A percentile compares a stretch with the other conserved stretches of the same genome.
Evolutionary conservation across 2,113 vertebrate species (phyloP).

Genomic region (Datnioides undecimradiatus): DNA sequence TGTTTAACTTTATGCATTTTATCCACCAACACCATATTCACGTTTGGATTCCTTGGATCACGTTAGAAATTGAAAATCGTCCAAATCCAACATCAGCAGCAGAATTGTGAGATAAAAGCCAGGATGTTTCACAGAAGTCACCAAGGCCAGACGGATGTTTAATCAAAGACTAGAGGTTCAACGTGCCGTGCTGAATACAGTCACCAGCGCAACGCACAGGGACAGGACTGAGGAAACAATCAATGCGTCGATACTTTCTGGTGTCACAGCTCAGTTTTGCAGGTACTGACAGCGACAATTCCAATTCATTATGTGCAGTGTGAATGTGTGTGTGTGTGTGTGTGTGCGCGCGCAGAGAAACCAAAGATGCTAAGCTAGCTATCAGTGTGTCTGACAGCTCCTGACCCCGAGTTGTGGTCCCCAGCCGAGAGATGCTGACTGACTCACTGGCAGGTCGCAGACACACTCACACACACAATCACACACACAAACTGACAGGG

Average conservation of each 20-base stretch:
- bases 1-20: neutral
- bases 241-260: neutral
- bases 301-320: neutral
- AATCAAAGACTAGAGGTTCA: neutral
- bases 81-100: neutral
- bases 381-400: conserved; percentile 64
- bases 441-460: conserved; percentile 4
- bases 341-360: neutral
- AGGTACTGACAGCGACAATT: neutral
- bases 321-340: neutral
- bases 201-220: neutral
- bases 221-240: neutral
- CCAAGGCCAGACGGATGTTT: neutral
- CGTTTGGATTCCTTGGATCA: neutral
- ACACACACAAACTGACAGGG: too few relatives aligned
- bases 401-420: conserved; percentile 51
- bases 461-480: too few relatives aligned
- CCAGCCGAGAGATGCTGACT: conserved; percentile 52
- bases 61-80: neutral
- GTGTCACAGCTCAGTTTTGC: neutral
- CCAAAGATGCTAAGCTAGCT: conserved; percentile 48
- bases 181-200: neutral
- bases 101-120: neutral
- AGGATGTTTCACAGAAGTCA: neutral
- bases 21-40: neutral